Evolutionary conservation across 1,140 invertebrate species (phyloP), one percentile per base, ranked within the genome.

Genomic region (Heliconius hermathena): DNA sequence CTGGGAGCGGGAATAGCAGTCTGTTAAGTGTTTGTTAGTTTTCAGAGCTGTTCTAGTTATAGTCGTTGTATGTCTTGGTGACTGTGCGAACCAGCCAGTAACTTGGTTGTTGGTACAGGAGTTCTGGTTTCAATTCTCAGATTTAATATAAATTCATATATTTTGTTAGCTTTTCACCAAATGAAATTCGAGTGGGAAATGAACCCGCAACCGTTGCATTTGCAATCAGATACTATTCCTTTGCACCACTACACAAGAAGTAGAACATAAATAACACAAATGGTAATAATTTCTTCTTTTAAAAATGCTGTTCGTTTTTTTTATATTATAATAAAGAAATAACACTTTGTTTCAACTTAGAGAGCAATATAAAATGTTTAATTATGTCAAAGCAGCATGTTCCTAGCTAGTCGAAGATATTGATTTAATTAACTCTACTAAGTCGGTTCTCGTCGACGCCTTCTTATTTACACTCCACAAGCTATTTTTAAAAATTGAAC

Each of bases 371-470:
- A 66, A 66, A 29, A 29, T 11, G 60, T 66, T 66, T 66, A 26
- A 66, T 66, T 66, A 66, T 72, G 46, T 72, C 41, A 57, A 76
- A 36, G 49, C 73, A 36, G 38, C 75, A 71, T 73, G 76, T 78
- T 81, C 49, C 66, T 20, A n/a, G 46, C 60, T 49, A 1, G 60
- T 66, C 60, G 73, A 66, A 76, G 71, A 66, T 74, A 75, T 76
- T 79, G 81, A 52, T 82, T 76, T 79, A 82, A 82, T 82, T 82
- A 82, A 82, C 77, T 82, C 74, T 82, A 82, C 79, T 82, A 29
- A 13, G 11, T 75, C 36, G 20, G 49, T 20, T 75, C 72, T 46
- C n/a, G 29, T 13, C n/a, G 16, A 3, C 60, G 60, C 60, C 26
- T 66, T 66, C 22, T 22, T 29, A 66, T 66, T 66, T 66, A 66